A percentile compares a stretch with the other conserved stretches of the same genome.
These are phyloP conservation scores for Cryptoleucopteryx plumbea DNA, from an alignment of 2,113 vertebrate genomes.

Conservation along the genomic window DNA sequence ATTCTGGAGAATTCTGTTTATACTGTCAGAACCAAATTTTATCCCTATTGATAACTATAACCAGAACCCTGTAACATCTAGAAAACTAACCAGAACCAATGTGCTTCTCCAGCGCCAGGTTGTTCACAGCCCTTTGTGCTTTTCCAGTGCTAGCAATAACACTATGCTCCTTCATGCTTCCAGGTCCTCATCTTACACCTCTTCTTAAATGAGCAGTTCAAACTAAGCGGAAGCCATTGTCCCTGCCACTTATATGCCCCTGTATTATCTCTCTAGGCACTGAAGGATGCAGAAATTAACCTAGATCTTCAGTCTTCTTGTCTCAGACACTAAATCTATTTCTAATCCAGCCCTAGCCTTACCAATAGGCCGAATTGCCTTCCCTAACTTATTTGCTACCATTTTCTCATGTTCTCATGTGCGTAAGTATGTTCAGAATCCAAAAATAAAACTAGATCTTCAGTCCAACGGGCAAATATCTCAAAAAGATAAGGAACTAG, in stretches of 20 bases:
- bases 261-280: neutral
- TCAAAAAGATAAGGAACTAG: neutral
- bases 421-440: neutral
- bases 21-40: neutral
- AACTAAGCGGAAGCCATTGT: neutral
- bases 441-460: conserved; percentile 3
- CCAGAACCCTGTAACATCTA: neutral
- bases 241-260: neutral
- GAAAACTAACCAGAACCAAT: neutral
- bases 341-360: neutral
- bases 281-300: neutral
- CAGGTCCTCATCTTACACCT: neutral
- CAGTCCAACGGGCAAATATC: neutral
- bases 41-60: neutral
- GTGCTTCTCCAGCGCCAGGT: neutral
- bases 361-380: neutral
- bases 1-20: neutral
- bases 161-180: neutral
- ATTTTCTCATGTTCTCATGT: neutral
- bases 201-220: neutral
- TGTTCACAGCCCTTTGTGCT: neutral
- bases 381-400: neutral
- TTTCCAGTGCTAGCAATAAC: neutral
- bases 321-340: neutral
- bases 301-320: neutral